Conservation (phyloP, 2,113 vertebrate species). For the Sinocyclocheilus anshuiensis region DNA sequence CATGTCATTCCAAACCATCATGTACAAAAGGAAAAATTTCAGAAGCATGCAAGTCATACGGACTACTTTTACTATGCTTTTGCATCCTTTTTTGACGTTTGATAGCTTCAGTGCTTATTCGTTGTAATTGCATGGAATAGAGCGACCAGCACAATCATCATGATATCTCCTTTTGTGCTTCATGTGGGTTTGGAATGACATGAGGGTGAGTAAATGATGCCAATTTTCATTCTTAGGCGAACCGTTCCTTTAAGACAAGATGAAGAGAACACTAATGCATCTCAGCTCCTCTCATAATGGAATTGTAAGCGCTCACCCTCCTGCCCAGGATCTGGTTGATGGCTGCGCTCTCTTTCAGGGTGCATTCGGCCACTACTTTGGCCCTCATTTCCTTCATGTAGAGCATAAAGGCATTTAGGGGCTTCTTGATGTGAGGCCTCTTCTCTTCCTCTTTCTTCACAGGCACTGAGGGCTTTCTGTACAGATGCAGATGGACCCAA, state of each 20-base stretch:
- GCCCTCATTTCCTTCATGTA: slow-evolving; percentile 97
- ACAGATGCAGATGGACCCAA: not conserved
- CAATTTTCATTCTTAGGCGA: not conserved
- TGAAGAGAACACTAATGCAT: slow-evolving; percentile 12
- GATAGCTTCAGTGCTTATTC: not conserved
- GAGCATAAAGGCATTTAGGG: slow-evolving; percentile 90
- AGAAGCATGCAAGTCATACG: not conserved
- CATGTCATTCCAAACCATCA: not conserved
- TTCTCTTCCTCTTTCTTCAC: slow-evolving; percentile 87
- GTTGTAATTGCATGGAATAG: not conserved
- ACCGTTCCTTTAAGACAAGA: not conserved
- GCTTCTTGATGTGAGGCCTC: slow-evolving; percentile 91
- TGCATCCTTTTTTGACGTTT: too few species aligned
- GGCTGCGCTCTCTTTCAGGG: slow-evolving; percentile 93
- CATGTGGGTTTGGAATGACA: not conserved
- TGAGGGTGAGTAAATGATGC: not conserved
- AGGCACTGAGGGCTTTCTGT: slow-evolving; percentile 75
- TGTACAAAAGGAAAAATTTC: not conserved
- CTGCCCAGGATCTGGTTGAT: slow-evolving; percentile 97
- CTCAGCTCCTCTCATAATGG: not conserved
- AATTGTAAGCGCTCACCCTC: slow-evolving; percentile 72
- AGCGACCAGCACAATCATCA: not conserved
- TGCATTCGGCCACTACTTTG: slow-evolving; percentile 92
- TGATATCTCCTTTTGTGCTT: not conserved
- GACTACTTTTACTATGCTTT: not conserved